Evolutionary conservation across 2,888 invertebrate species (phyloP).

Genomic region (Hypselothyrea guttata): DNA sequence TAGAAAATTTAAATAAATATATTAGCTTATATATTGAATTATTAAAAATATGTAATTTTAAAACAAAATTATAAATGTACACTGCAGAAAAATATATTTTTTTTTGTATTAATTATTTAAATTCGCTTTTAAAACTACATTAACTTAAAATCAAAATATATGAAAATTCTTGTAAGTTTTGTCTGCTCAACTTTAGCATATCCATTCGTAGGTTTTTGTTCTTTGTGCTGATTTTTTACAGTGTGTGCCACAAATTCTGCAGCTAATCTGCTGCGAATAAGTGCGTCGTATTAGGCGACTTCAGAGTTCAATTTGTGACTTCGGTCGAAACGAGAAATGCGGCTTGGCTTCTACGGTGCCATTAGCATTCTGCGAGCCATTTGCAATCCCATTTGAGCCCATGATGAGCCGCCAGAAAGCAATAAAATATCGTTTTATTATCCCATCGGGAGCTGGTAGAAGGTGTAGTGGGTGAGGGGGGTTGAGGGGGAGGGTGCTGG

Average conservation of each 20-base stretch:
- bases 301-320: neutral
- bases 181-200: too few relatives aligned
- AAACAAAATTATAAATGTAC: too few relatives aligned
- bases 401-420: constrained; percentile 79
- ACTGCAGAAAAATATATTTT: too few relatives aligned
- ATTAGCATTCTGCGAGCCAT: constrained; percentile 37
- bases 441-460: constrained; percentile 35
- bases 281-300: constrained; percentile 32
- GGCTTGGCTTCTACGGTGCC: constrained; percentile 4
- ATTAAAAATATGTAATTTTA: too few relatives aligned
- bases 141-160: too few relatives aligned
- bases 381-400: constrained; percentile 53
- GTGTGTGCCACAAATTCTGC: constrained; percentile 18
- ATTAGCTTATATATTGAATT: too few relatives aligned
- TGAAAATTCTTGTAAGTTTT: too few relatives aligned
- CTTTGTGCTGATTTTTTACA: too few relatives aligned
- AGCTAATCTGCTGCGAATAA: constrained; percentile 39
- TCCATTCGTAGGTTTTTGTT: too few relatives aligned
- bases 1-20: too few relatives aligned
- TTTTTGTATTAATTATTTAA: too few relatives aligned
- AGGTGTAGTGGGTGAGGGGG: neutral
- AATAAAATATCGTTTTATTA: constrained; percentile 80
- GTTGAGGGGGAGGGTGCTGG: constrained; percentile 5
- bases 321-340: neutral
- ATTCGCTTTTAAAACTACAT: too few relatives aligned